Conservation (phyloP, 2,888 invertebrate genomes). For the Phyllotreta cruciferae region DNA sequence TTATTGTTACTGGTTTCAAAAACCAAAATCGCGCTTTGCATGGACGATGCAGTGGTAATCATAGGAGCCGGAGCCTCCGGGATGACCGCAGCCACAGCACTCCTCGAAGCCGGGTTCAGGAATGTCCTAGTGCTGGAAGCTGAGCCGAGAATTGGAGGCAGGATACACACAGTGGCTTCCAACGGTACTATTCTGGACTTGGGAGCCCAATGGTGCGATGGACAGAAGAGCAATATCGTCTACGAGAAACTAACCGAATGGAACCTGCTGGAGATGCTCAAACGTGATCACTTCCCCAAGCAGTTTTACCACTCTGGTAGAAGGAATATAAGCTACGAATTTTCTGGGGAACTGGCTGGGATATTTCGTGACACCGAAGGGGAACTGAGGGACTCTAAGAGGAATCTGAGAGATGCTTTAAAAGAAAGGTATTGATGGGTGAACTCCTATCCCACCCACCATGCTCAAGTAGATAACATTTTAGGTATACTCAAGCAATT, state of each 20-base stretch:
- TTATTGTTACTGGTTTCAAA: too few relatives aligned
- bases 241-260: conserved; percentile 51
- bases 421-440: conserved; percentile 13
- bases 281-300: conserved; percentile 24
- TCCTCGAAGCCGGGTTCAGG: conserved; percentile 59
- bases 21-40: conserved; percentile 30
- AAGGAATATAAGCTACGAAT: conserved; percentile 26
- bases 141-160: conserved; percentile 55
- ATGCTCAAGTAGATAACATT: conserved; percentile 3
- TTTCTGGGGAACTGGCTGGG: conserved; percentile 13
- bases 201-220: conserved; percentile 58
- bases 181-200: conserved; percentile 47
- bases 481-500: conserved; percentile 41
- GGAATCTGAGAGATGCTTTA: conserved; percentile 1
- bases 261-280: conserved; percentile 48
- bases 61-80: conserved; percentile 37
- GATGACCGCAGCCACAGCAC: conserved; percentile 63
- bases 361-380: neutral
- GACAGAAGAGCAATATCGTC: conserved; percentile 54
- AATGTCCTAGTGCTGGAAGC: conserved; percentile 61
- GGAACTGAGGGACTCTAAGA: neutral
- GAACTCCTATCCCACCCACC: neutral
- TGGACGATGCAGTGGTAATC: conserved; percentile 34
- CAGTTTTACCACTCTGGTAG: conserved; percentile 36
- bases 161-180: conserved; percentile 48